Evolutionary conservation across 92 coral and sea anemone genomes (phyloP), one percentile per base, ranked within the genome.

Genomic region (Plumapathes pennacea): DNA sequence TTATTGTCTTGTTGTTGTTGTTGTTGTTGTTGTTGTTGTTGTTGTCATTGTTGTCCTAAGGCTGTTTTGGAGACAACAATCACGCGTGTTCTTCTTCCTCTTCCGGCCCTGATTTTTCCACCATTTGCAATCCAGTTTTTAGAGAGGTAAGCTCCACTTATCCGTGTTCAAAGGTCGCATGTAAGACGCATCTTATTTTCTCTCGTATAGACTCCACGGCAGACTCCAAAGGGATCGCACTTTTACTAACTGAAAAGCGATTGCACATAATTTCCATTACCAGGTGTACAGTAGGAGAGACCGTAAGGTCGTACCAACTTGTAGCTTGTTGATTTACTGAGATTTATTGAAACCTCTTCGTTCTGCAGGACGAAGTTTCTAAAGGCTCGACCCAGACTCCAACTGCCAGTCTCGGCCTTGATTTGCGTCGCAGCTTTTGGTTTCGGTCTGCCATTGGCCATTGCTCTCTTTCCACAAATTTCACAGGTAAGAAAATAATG

Each of bases 21-120:
- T 17, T 48, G 24, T 48, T 4, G 28, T 4, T 10, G 55, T 54
- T 54, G 36, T 32, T 31, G 11, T 11, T 28, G 47, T 2, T 2
- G 2, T 11, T 36, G 2, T 7, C 13, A 57, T 17, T 26, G 3
- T 33, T 39, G n/a, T 10, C 47, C 27, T 26, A 56, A 90, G 97
- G 97, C 97, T 13, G 85, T 94, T 51, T 94, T 84, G 64, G 99
- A 94, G 83, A 94, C 99, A 15, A 80, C 96, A 5, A 38, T 94
- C 5, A 94, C 99, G 0, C 73, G 99, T 44, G 60, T 94, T 3
- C 32, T 84, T 49, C 75, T 94, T 7, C 90, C 99, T 32, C 85
- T 86, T 8, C 91, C 99, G 15, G 80, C 81, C 5, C 69, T 94
- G 25, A 76, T 90, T 5, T 53, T 86, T 28, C 99, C 99, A 31